Base-by-base conservation (phyloP, 2,797 vertebrate species). In the Poeciliopsis presidionis region DNA sequence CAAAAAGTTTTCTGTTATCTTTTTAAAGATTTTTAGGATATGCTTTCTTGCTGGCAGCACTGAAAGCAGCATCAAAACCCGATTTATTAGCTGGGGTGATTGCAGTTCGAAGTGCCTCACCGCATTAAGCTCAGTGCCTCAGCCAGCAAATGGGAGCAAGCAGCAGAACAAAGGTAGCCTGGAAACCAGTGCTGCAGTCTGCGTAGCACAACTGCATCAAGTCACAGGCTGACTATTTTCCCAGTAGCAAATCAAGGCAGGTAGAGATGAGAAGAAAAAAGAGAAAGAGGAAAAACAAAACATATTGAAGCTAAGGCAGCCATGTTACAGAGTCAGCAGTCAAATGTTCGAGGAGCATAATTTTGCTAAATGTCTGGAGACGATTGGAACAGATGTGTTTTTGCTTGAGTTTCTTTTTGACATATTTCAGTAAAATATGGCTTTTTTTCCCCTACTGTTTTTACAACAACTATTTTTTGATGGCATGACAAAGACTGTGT, bases 121-220 rank as follows among this genome's bases (percentile, higher is more conserved):
- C 75, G 89, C 92, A 93, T 94, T 92, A 90, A 87, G 86, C 90
- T 91, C 85, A 86, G 88, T 78, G 86, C 89, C 84, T 88, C 88
- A 87, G 91, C 89, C 86, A 82, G 83, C 77, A 70, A 74, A 84
- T 69, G 91, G 86, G 88, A 53, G 84, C 69, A 81, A 85, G 89
- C 90, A 88, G 84, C 77, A 86, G 88, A 90, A 91, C 84, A 87
- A 73, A 84, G 80, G 86, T 81, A 87, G 80, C 81, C 86, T 86
- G 73, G 82, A 88, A 93, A 88, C 87, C 88, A 85, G 81, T 87
- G 86, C 91, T 90, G 93, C 92, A 94, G 92, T 94, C 86, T 90
- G 84, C 84, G 84, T 76, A 76, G 88, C 85, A 85, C 78, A 87
- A 90, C 92, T 87, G 91, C 89, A 92, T 88, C 90, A 88, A 89